Evolutionary conservation across 1,140 invertebrate genomes (phyloP).

Genomic region (Aphaenogaster floridana): DNA sequence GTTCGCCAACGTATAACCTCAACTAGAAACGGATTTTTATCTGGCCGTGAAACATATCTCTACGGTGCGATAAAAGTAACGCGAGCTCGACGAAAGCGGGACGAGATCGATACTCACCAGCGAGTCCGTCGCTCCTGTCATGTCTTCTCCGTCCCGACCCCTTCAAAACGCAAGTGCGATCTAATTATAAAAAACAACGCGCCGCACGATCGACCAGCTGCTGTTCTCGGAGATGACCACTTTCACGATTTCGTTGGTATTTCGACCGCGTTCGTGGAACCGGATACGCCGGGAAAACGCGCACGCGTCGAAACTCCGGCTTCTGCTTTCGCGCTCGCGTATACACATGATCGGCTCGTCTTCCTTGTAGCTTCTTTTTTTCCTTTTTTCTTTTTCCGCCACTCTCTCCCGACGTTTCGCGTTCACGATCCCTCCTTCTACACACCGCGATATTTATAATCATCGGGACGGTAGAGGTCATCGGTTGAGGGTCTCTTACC

Average conservation of each 20-base stretch:
- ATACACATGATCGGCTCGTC: constrained; percentile 1
- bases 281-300: constrained; percentile 14
- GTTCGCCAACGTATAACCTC: constrained; percentile 61
- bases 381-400: constrained; percentile 3
- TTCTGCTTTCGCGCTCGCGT: background rate
- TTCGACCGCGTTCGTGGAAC: background rate
- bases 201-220: background rate
- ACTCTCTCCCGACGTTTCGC: constrained; percentile 1
- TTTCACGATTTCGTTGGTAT: background rate
- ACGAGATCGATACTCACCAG: constrained; percentile 67
- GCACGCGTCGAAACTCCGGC: background rate
- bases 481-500: background rate
- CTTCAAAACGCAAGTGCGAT: background rate
- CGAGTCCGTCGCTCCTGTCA: constrained; percentile 60
- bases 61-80: background rate
- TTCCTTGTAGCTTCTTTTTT: background rate
- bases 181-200: constrained; percentile 17
- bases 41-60: background rate
- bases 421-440: constrained; percentile 6
- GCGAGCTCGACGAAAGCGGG: constrained; percentile 1
- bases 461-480: background rate
- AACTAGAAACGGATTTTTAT: background rate
- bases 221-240: background rate
- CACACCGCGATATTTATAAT: constrained; percentile 47
- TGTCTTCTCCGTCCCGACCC: constrained; percentile 1